These are phyloP conservation scores for Listrodromus nycthemerus DNA, from an alignment of 2,888 invertebrate species.

Conservation along the genomic window DNA sequence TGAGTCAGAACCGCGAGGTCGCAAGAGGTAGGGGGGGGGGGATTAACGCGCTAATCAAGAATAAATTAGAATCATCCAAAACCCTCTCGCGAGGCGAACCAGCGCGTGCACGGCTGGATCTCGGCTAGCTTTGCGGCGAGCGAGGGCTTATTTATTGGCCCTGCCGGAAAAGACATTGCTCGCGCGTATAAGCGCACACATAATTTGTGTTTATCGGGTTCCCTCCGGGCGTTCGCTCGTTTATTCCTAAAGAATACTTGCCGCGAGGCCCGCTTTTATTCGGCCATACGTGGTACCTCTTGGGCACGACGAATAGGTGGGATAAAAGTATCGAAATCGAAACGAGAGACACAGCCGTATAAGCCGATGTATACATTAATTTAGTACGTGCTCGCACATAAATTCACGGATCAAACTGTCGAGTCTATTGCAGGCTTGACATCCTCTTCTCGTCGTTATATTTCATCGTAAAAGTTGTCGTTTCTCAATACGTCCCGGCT, in stretches of 20 bases:
- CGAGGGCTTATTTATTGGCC: conserved; percentile 74
- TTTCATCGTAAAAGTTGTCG: conserved; percentile 52
- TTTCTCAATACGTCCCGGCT: conserved; percentile 24
- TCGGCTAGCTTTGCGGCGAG: conserved; percentile 43
- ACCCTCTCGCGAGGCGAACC: conserved; percentile 62
- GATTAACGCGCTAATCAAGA: conserved; percentile 82
- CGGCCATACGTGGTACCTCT: conserved; percentile 39
- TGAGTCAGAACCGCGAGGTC: conserved; percentile 60
- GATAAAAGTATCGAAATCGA: conserved; percentile 61
- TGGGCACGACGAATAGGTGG: conserved; percentile 27
- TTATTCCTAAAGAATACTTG: conserved; percentile 76
- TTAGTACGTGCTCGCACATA: conserved; percentile 67
- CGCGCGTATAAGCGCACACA: conserved; percentile 75
- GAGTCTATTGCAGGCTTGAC: conserved; percentile 69
- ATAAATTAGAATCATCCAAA: conserved; percentile 81
- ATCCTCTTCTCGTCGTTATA: conserved; percentile 61
- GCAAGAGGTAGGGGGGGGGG: conserved; percentile 69
- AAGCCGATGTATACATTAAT: conserved; percentile 65
- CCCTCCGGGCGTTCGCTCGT: conserved; percentile 67
- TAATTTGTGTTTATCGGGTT: conserved; percentile 79
- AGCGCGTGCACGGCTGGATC: conserved; percentile 38
- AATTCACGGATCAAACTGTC: conserved; percentile 69
- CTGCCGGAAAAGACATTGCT: conserved; percentile 77
- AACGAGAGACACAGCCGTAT: conserved; percentile 57
- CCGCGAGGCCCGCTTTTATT: conserved; percentile 72